Evolutionary conservation across 2,113 vertebrate genomes (phyloP), one percentile per base, ranked within the genome.

Genomic region (Tetraodon nigroviridis): DNA sequence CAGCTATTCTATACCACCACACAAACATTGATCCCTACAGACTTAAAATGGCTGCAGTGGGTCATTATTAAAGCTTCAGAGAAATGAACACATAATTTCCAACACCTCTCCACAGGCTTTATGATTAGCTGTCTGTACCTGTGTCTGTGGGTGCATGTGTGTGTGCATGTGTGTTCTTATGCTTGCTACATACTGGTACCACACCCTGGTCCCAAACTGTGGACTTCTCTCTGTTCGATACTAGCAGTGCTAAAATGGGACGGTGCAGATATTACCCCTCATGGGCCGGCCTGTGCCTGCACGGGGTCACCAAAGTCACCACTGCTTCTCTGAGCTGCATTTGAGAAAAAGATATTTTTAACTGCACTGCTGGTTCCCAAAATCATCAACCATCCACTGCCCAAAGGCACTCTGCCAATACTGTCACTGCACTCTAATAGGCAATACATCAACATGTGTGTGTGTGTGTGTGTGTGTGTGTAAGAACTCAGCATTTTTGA

Each of bases 311-410:
- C 55, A 41, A 57, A n/a, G 47, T 61, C 73, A 77, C 55, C 8
- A 22, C 76, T 58, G 8, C 2, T 63, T 80, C 75, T 76, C 54
- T 16, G 47, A 78, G 71, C 58, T 78, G 69, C 58, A 67, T 80
- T 80, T 79, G 51, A 76, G 64, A 75, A 80, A 74, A 71, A 71
- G 81, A 74, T 79, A 88, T 85, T 85, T 86, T 84, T 82, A 83
- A 82, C 75, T 44, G 13, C 4, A 42, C 21, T 49, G 79, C 66
- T 80, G 85, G 80, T 78, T 75, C 62, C 73, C 56, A 78, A 73
- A 66, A 79, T 80, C 65, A 86, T 86, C 77, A 83, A 88, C 62
- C 71, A 80, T 76, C 69, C 59, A 64, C n/a, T 58, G 61, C 75
- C 71, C 61, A 3, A 79, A 62, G 84, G 78, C 67, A 49, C 8